Evolutionary conservation across 2,113 vertebrate species (phyloP), one percentile per base, ranked within the genome.

Genomic region (Oreocharis arfaki): DNA sequence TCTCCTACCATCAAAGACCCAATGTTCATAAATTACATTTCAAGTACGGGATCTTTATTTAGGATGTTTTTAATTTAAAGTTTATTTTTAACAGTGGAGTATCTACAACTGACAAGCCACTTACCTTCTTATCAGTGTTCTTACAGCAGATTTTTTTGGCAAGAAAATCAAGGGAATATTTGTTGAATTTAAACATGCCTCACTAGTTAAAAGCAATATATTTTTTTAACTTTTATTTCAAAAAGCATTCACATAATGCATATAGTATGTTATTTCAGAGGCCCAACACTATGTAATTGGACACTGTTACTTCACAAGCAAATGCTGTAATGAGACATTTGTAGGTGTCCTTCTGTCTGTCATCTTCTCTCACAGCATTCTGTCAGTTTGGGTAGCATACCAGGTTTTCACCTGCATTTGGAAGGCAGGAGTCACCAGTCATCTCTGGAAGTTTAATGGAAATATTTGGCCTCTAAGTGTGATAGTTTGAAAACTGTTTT

Each of bases 91-190:
- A 49, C 79, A 88, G 53, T 55, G 6, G 10, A 74, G n/a, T 50
- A 89, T 92, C 24, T 90, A 78, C 92, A 87, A 85, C 37, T 94
- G 88, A 82, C 26, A 68, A 70, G 6, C 55, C 70, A 60, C 84
- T 94, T 82, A 56, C 57, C 57, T 91, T 83, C 78, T 80, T 95
- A 88, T 82, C 94, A 76, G 46, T 19, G 33, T 83, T 79, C 68
- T 69, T 83, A 76, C 75, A 85, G 90, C 70, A 85, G 46, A 89
- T 13, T 10, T 83, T 89, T 75, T 85, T 91, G 90, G 78, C 88
- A 91, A 85, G 79, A 73, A 94, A 92, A 87, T n/a, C 75, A 95
- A 88, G 87, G 89, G 24, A 88, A 35, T 89, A 82, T 95, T 95
- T 85, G n/a, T 92, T 73, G 46, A 93, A 89, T 90, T 89, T 86